Conservation (phyloP, 2,888 invertebrate species). For the Chalcis sispes region DNA sequence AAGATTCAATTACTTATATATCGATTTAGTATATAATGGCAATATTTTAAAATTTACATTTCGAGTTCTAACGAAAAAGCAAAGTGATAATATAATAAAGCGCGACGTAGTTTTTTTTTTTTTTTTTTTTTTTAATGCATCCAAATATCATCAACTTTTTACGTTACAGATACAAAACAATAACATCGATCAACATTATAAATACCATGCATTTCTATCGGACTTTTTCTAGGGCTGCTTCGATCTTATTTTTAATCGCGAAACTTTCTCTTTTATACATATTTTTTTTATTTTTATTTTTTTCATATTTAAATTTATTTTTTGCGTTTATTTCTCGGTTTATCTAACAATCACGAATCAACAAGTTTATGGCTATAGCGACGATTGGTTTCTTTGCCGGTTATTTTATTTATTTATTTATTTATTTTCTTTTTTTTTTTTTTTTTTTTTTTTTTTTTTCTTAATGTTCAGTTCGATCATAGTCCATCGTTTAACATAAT, state of each 20-base stretch:
- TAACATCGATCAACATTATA: constrained; percentile 31
- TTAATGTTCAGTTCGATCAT: constrained; percentile 39
- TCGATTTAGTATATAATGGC: no score
- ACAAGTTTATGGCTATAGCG: constrained; percentile 56
- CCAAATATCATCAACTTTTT: no score
- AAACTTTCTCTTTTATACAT: constrained; percentile 31
- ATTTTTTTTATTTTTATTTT: constrained; percentile 20
- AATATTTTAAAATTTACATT: no score
- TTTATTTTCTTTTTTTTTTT: constrained; percentile 26
- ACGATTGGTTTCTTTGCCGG: constrained; percentile 39
- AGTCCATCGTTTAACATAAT: constrained; percentile 25
- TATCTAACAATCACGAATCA: constrained; percentile 57
- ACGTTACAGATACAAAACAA: constrained; percentile 15
- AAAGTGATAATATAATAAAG: no score
- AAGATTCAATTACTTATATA: no score
- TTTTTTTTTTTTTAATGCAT: no score
- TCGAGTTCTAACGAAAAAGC: no score
- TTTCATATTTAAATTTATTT: constrained; percentile 1
- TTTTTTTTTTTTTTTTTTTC: constrained; percentile 12
- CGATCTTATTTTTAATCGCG: constrained; percentile 21
- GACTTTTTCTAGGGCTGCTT: constrained; percentile 51
- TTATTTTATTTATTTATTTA: no score
- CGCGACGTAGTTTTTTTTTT: no score
- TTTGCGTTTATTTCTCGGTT: constrained; percentile 36
- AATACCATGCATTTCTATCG: constrained; percentile 45